Percentiles rank a stretch among this genome's conserved stretches.
Evolutionary conservation across 2,888 invertebrate species (phyloP).

Genomic region (Eulithis prunata): DNA sequence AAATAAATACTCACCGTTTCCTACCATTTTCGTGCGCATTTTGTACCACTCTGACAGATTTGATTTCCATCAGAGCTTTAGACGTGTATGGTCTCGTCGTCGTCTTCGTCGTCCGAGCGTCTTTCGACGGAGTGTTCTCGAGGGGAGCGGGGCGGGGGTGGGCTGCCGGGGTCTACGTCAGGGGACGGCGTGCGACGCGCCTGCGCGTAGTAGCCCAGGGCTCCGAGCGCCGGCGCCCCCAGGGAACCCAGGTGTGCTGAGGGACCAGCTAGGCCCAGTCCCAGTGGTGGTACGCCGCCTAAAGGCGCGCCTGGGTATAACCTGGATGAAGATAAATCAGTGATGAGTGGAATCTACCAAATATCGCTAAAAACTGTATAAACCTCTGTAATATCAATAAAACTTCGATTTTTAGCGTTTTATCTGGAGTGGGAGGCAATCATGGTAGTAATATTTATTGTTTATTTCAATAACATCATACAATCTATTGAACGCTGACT

Average conservation of each 20-base stretch:
- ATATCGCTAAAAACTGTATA: too few relatives aligned
- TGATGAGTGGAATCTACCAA: not conserved
- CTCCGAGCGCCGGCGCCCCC: conserved; percentile 87
- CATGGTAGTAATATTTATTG: too few relatives aligned
- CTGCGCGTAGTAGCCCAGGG: conserved; percentile 81
- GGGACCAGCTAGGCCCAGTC: conserved; percentile 87
- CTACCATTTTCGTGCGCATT: conserved; percentile 1
- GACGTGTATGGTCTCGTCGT: conserved; percentile 87
- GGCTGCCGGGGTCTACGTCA: conserved; percentile 86
- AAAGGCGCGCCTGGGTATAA: conserved; percentile 86
- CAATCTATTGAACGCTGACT: too few relatives aligned
- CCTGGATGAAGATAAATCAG: conserved; percentile 60
- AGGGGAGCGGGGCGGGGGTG: conserved; percentile 79
- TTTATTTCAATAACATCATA: too few relatives aligned
- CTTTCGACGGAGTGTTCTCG: conserved; percentile 70
- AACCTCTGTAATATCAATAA: too few relatives aligned
- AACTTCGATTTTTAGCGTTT: too few relatives aligned
- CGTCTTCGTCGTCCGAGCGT: conserved; percentile 82
- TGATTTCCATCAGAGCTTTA: conserved; percentile 54
- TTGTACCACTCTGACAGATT: conserved; percentile 30
- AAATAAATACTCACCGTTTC: conserved; percentile 1
- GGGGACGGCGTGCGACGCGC: conserved; percentile 78
- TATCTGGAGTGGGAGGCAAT: too few relatives aligned
- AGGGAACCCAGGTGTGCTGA: conserved; percentile 87
- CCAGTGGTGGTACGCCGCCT: conserved; percentile 80